phyloP scores from a whole-genome alignment of 2,888 invertebrate species.

The Limnephilus lunatus region DNA sequence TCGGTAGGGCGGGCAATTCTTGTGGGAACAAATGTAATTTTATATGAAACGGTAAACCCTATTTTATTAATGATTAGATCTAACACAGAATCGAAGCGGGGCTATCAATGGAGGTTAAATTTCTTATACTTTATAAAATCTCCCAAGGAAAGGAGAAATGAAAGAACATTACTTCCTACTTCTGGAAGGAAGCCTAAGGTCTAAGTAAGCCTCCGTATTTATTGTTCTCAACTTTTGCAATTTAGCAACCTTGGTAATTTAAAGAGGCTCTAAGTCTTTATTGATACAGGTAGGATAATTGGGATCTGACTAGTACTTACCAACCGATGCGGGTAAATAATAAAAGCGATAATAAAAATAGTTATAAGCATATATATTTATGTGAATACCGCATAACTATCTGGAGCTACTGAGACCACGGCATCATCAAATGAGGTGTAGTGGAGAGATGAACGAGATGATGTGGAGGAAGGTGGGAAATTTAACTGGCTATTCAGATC shows the following conservation, averaged over 20 bases:
- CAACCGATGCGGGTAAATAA: neutral
- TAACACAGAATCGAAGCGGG: slow-evolving; percentile 10
- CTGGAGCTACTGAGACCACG: too few species aligned
- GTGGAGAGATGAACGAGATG: too few species aligned
- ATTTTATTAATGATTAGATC: slow-evolving; percentile 10
- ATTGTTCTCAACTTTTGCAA: slow-evolving; percentile 2
- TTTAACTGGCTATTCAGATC: too few species aligned
- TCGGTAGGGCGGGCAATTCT: neutral
- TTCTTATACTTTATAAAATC: slow-evolving; percentile 3
- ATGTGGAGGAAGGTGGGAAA: too few species aligned
- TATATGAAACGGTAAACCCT: slow-evolving; percentile 5
- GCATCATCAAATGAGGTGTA: too few species aligned
- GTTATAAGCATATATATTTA: neutral
- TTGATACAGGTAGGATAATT: neutral
- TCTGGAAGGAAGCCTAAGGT: neutral
- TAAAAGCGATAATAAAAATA: neutral
- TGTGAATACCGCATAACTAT: too few species aligned
- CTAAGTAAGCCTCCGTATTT: neutral
- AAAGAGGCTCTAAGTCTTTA: neutral
- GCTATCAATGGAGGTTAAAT: neutral
- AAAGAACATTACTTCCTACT: neutral
- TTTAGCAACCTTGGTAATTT: neutral
- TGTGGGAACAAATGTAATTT: neutral
- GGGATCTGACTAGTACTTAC: neutral
- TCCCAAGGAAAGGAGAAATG: neutral